A percentile compares a stretch with the other conserved stretches of the same genome.
These are phyloP conservation scores for Botia kubotai DNA, from an alignment of 2,797 vertebrate species.

Conservation along the genomic window DNA sequence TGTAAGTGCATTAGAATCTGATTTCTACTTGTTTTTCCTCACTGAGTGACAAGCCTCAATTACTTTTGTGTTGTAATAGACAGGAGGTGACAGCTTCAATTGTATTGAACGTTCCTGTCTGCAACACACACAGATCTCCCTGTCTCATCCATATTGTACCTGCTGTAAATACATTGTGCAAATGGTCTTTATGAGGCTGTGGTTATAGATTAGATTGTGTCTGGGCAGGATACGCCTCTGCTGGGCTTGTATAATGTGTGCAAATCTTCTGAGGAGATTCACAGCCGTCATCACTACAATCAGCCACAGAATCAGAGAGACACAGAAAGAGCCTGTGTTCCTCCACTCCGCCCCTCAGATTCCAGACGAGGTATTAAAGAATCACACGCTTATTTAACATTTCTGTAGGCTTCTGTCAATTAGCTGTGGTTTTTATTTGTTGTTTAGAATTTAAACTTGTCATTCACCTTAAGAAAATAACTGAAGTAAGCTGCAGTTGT, in stretches of 20 bases:
- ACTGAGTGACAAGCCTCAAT: too few relatives aligned
- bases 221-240: slow-evolving; percentile 74
- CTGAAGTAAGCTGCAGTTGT: too few relatives aligned
- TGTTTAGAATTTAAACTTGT: not conserved
- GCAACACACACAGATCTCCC: not conserved
- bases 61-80: too few relatives aligned
- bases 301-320: slow-evolving; percentile 72
- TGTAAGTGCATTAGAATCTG: too few relatives aligned
- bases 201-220: slow-evolving; percentile 19
- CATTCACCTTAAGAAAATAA: too few relatives aligned
- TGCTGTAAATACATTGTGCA: slow-evolving; percentile 14
- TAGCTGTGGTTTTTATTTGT: too few relatives aligned
- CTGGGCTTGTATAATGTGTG: slow-evolving; percentile 77
- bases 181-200: slow-evolving; percentile 28
- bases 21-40: too few relatives aligned
- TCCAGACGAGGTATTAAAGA: slow-evolving; percentile 68
- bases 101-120: too few relatives aligned
- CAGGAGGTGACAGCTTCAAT: too few relatives aligned
- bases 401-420: not conserved
- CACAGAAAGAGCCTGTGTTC: slow-evolving; percentile 63
- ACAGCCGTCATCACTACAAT: slow-evolving; percentile 63
- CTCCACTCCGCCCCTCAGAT: slow-evolving; percentile 51
- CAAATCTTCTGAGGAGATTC: slow-evolving; percentile 74
- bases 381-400: not conserved
- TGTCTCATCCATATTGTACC: slow-evolving; percentile 7